A percentile compares a stretch with the other conserved stretches of the same genome.
Conservation (phyloP, 2,888 invertebrate species). For the Lasius fuliginosus region DNA sequence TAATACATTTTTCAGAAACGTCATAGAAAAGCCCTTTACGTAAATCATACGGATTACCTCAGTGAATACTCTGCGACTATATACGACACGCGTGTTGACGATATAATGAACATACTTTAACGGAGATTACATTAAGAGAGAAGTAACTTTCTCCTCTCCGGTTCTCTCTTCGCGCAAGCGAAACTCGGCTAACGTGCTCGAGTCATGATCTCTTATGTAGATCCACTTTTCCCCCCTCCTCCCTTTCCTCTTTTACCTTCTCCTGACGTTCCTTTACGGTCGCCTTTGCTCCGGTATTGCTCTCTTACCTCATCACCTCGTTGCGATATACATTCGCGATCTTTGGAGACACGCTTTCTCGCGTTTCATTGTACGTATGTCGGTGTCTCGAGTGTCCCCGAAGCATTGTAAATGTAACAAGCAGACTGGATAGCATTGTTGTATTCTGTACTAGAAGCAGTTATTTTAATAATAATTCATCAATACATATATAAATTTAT, state of each 20-base stretch:
- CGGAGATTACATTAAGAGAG: background rate
- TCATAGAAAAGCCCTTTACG: slow-evolving; percentile 29
- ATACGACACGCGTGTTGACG: background rate
- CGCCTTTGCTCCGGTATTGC: slow-evolving; percentile 72
- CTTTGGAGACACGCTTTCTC: slow-evolving; percentile 68
- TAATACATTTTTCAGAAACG: slow-evolving; percentile 48
- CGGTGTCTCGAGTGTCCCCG: background rate
- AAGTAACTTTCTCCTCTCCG: slow-evolving; percentile 81
- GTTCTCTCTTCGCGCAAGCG: slow-evolving; percentile 64
- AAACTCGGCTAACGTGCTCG: slow-evolving; percentile 81
- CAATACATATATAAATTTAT: background rate
- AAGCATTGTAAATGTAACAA: slow-evolving; percentile 34
- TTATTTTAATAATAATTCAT: slow-evolving; percentile 14
- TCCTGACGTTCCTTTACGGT: slow-evolving; percentile 54
- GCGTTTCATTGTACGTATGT: slow-evolving; percentile 25
- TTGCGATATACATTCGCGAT: slow-evolving; percentile 70
- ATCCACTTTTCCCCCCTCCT: slow-evolving; percentile 71
- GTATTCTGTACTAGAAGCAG: background rate
- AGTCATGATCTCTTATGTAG: slow-evolving; percentile 83
- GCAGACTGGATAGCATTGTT: background rate
- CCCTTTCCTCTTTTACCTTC: background rate
- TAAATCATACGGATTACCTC: slow-evolving; percentile 56
- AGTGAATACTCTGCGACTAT: slow-evolving; percentile 17
- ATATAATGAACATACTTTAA: background rate
- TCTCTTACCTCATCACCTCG: slow-evolving; percentile 72